Conservation (phyloP, 1,140 invertebrate genomes). For the Trinorchestia longiramus region DNA sequence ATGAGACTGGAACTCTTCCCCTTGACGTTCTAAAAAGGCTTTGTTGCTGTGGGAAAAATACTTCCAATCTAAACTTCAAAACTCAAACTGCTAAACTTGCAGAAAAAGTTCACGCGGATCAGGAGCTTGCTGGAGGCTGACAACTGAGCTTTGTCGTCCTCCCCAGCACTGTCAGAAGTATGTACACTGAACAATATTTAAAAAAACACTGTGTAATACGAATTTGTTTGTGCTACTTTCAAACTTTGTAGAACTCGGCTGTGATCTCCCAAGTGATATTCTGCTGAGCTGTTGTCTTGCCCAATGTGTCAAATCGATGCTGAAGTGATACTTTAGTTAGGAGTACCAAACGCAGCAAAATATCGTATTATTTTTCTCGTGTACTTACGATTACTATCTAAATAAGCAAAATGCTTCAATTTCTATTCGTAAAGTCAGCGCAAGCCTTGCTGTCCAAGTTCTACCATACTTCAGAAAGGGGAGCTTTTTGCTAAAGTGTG, state of each 20-base stretch:
- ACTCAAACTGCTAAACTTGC: background rate
- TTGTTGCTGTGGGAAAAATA: background rate
- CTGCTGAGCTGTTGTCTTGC: background rate
- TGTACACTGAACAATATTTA: background rate
- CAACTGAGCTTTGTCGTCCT: background rate
- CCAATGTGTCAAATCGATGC: background rate
- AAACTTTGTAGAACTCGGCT: background rate
- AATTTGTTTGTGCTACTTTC: background rate
- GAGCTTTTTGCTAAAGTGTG: background rate
- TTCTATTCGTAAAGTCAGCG: no score
- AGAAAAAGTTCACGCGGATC: background rate
- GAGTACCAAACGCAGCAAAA: no score
- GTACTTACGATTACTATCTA: no score
- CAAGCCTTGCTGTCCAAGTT: no score
- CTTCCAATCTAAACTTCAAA: constrained; percentile 9
- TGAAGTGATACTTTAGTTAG: background rate
- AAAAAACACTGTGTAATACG: background rate
- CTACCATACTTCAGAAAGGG: background rate
- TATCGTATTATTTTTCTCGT: no score
- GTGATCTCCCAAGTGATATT: background rate
- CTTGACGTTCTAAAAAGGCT: background rate
- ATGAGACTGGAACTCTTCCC: background rate
- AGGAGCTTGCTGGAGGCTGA: background rate
- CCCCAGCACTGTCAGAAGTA: background rate
- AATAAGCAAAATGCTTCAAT: no score